A percentile compares a stretch with the other conserved stretches of the same genome.
These are phyloP conservation scores for Congeria kusceri DNA, from an alignment of 2,888 invertebrate genomes.

Conservation along the genomic window DNA sequence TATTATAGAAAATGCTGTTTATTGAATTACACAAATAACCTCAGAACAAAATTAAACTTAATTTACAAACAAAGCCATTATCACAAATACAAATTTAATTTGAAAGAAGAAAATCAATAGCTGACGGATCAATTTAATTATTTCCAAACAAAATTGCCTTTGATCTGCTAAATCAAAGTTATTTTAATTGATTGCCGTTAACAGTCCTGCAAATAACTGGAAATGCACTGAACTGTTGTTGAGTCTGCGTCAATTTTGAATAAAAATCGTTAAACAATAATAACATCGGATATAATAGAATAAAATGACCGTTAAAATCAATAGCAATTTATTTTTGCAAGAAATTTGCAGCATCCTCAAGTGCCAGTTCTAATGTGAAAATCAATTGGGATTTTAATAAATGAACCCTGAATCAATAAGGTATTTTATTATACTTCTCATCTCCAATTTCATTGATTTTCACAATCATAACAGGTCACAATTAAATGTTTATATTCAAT, in stretches of 20 bases:
- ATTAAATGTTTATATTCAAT: conserved; percentile 50
- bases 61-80: conserved; percentile 21
- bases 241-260: conserved; percentile 22
- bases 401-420: conserved; percentile 58
- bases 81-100: conserved; percentile 42
- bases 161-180: conserved; percentile 37
- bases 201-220: too few relatives aligned
- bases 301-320: conserved; percentile 54
- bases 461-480: conserved; percentile 49
- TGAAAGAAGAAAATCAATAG: conserved; percentile 39
- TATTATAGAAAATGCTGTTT: conserved; percentile 10
- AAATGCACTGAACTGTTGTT: not conserved
- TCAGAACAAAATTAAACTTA: conserved; percentile 13
- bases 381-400: conserved; percentile 66
- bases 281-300: conserved; percentile 40
- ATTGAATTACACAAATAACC: conserved; percentile 19
- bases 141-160: conserved; percentile 37
- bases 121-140: conserved; percentile 31
- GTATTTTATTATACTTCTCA: conserved; percentile 62
- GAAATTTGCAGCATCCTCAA: conserved; percentile 25
- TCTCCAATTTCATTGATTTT: conserved; percentile 55
- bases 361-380: conserved; percentile 45
- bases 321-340: conserved; percentile 60
- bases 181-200: conserved; percentile 16
- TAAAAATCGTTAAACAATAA: conserved; percentile 41